Evolutionary conservation across 2,113 vertebrate genomes (phyloP).

Genomic region (Coracopsis vasa): DNA sequence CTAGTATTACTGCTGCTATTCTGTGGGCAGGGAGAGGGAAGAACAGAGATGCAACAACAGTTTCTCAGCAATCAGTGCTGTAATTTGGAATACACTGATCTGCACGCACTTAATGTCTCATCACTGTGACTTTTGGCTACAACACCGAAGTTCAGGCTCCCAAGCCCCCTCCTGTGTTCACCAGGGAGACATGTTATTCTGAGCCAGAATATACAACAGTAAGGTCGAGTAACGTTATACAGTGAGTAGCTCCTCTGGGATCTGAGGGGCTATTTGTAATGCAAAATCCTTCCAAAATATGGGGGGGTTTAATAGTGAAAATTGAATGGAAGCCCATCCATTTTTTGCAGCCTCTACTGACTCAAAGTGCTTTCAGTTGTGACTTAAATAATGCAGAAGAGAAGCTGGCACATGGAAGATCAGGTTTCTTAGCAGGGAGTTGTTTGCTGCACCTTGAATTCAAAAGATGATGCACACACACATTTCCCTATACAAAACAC

Average conservation of each 20-base stretch:
- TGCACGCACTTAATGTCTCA: neutral
- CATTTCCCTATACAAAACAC: neutral
- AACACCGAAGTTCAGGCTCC: neutral
- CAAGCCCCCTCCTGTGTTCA: neutral
- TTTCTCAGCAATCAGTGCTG: neutral
- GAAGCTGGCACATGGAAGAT: neutral
- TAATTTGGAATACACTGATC: neutral
- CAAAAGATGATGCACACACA: neutral
- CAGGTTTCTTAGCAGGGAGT: neutral
- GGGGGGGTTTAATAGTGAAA: neutral
- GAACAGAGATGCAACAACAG: neutral
- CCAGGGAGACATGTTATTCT: neutral
- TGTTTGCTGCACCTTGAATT: neutral
- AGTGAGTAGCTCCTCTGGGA: neutral
- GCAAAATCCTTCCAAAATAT: neutral
- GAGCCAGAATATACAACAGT: neutral
- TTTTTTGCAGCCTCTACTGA: neutral
- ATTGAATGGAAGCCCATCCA: accelerated
- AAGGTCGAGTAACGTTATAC: neutral
- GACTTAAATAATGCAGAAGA: constrained; percentile 29
- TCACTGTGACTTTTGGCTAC: neutral
- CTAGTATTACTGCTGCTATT: neutral
- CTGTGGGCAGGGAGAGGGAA: neutral
- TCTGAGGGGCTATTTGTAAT: neutral
- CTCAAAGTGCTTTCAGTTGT: neutral